These are phyloP conservation scores for Labeo catla DNA, from an alignment of 2,113 vertebrate genomes.

Conservation along the genomic window DNA sequence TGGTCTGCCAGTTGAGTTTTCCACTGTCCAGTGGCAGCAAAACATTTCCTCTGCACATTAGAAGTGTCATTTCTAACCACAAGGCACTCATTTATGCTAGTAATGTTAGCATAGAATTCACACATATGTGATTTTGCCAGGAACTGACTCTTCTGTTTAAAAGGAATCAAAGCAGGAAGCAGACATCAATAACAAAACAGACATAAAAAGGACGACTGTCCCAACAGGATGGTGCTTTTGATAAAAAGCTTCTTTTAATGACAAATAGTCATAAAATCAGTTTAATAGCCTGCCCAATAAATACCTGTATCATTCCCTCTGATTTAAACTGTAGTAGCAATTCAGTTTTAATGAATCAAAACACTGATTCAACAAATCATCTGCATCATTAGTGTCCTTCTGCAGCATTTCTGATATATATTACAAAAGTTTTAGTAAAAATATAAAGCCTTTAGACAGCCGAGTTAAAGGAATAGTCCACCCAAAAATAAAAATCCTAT, in stretches of 20 bases:
- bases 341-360: too few relatives aligned
- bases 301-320: too few relatives aligned
- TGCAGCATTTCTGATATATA: neutral
- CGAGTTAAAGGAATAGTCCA: neutral
- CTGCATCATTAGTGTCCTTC: neutral
- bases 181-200: neutral
- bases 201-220: neutral
- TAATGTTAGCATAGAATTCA: neutral
- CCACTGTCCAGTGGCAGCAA: conserved; percentile 40
- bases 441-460: neutral
- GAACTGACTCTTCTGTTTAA: neutral
- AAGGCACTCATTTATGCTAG: neutral
- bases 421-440: neutral
- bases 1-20: conserved; percentile 35
- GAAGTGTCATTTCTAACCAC: neutral
- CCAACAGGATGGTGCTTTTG: neutral
- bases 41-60: conserved; percentile 52
- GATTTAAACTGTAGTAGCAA: too few relatives aligned
- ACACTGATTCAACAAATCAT: too few relatives aligned
- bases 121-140: neutral
- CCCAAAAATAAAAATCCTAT: neutral
- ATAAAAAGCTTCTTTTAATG: neutral
- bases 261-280: neutral
- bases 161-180: neutral
- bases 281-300: too few relatives aligned